phyloP scores from a whole-genome alignment of 2,888 invertebrate genomes.

The Meteorus cinctellus region DNA sequence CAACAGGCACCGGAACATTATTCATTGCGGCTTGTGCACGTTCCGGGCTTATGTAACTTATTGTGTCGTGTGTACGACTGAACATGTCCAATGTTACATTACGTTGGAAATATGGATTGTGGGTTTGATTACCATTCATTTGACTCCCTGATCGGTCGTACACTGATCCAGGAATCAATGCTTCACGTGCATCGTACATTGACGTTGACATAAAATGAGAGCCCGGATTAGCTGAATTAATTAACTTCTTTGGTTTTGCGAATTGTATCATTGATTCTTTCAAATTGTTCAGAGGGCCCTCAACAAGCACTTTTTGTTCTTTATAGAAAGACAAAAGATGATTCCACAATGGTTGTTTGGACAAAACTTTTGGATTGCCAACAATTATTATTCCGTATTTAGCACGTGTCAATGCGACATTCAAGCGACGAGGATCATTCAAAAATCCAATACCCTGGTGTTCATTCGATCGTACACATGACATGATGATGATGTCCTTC shows the following conservation, averaged over 20 bases:
- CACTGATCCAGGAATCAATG: slow-evolving; percentile 93
- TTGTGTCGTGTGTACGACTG: slow-evolving; percentile 88
- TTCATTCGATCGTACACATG: slow-evolving; percentile 98
- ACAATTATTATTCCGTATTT: slow-evolving; percentile 98
- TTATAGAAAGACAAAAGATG: slow-evolving; percentile 97
- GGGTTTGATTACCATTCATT: slow-evolving; percentile 66
- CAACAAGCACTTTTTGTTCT: slow-evolving; percentile 96
- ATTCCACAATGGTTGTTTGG: slow-evolving; percentile 99
- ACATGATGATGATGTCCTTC: slow-evolving; percentile 99
- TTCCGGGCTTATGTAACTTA: slow-evolving; percentile 93
- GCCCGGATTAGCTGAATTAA: slow-evolving; percentile 95
- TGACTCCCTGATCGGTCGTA: slow-evolving; percentile 84
- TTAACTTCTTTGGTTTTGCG: slow-evolving; percentile 96
- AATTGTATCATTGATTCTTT: slow-evolving; percentile 98
- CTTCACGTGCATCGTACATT: slow-evolving; percentile 97
- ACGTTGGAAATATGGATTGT: slow-evolving; percentile 72
- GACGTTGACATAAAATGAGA: slow-evolving; percentile 98
- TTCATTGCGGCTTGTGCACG: slow-evolving; percentile 83
- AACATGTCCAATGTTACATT: slow-evolving; percentile 78
- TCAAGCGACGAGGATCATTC: slow-evolving; percentile 97
- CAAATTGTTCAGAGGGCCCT: slow-evolving; percentile 97
- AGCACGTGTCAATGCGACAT: slow-evolving; percentile 97
- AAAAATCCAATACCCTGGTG: slow-evolving; percentile 99
- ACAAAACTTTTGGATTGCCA: slow-evolving; percentile 98
- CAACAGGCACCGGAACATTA: slow-evolving; percentile 92